phyloP scores from a whole-genome alignment of 2,888 invertebrate species.

The Polyommatus iphigenia region DNA sequence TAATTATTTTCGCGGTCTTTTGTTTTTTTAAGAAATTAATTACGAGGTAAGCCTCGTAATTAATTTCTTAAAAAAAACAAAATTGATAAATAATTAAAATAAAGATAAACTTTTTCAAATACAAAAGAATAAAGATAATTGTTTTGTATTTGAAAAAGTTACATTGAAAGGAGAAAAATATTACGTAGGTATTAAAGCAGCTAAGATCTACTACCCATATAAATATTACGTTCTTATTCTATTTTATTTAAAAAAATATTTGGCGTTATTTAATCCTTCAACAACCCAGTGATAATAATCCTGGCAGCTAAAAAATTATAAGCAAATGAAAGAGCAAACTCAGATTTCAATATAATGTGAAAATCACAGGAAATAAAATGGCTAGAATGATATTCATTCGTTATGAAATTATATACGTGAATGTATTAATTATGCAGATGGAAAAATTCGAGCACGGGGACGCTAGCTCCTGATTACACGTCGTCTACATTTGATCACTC shows the following conservation, averaged over 20 bases:
- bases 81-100: too few species aligned
- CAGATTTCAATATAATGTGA: background rate
- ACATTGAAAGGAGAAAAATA: too few species aligned
- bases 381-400: background rate
- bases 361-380: background rate
- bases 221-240: too few species aligned
- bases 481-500: constrained; percentile 1
- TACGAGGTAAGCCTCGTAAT: too few species aligned
- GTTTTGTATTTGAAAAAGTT: too few species aligned
- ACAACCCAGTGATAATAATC: background rate
- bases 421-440: constrained; percentile 21
- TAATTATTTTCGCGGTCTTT: constrained; percentile 28
- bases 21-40: background rate
- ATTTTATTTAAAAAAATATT: too few species aligned
- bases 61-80: too few species aligned
- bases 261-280: background rate
- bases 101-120: too few species aligned
- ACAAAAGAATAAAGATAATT: too few species aligned
- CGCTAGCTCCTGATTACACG: constrained; percentile 6
- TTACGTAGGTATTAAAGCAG: too few species aligned
- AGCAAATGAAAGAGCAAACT: background rate
- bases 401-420: background rate
- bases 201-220: too few species aligned
- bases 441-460: constrained; percentile 1
- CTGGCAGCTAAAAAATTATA: background rate